These are phyloP conservation scores for Urocynchramus pylzowi DNA, from an alignment of 2,113 vertebrate species.

Conservation along the genomic window DNA sequence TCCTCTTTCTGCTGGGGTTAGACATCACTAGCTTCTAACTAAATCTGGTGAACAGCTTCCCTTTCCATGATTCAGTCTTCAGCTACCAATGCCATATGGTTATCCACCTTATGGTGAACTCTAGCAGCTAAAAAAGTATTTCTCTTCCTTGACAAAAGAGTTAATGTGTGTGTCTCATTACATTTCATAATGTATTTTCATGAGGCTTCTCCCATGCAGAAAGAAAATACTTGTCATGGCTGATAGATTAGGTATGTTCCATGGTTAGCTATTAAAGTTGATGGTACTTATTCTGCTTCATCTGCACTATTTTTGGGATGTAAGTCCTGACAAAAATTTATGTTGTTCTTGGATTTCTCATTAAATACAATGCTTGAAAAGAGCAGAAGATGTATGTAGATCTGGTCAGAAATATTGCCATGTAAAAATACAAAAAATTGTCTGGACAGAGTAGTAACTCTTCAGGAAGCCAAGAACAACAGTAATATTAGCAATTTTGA, in stretches of 20 bases:
- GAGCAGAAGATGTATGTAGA: background rate
- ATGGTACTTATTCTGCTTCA: background rate
- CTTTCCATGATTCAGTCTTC: background rate
- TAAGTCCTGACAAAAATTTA: background rate
- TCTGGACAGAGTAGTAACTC: background rate
- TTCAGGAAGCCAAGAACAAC: background rate
- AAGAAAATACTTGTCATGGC: background rate
- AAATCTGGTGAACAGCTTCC: background rate
- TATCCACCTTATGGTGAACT: background rate
- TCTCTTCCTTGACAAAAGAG: background rate
- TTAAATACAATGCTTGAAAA: background rate
- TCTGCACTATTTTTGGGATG: background rate
- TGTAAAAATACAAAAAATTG: background rate
- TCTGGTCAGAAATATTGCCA: background rate
- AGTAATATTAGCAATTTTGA: background rate
- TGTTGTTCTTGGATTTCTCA: background rate
- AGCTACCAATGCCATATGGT: background rate
- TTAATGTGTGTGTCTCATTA: conserved; percentile 1
- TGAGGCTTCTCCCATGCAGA: background rate
- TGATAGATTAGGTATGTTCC: background rate
- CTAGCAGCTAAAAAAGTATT: background rate
- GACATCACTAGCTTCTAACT: background rate
- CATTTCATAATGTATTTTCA: background rate
- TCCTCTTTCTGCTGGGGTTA: background rate
- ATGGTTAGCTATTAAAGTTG: background rate